A percentile compares a stretch with the other conserved stretches of the same genome.
These are phyloP conservation scores for Elegia similella DNA, from an alignment of 2,888 invertebrate genomes.

Conservation along the genomic window DNA sequence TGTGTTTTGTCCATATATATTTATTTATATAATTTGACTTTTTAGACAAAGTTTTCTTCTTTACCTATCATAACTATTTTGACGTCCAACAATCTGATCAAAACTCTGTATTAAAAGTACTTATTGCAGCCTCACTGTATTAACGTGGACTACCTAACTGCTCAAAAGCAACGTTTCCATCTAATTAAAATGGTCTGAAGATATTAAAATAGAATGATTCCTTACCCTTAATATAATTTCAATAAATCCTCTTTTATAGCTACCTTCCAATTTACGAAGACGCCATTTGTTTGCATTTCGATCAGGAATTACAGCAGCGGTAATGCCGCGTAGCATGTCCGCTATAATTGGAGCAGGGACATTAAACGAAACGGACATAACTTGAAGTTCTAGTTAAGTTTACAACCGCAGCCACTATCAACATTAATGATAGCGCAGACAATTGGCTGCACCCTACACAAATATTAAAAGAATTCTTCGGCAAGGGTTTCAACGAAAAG, in stretches of 20 bases:
- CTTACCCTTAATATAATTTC: no score
- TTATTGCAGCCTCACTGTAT: no score
- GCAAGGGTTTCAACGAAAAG: constrained; percentile 10
- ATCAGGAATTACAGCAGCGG: background rate
- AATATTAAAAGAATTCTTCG: constrained; percentile 3
- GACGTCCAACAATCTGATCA: no score
- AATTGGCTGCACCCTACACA: constrained; percentile 13
- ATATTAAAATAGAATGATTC: no score
- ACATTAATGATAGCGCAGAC: constrained; percentile 13
- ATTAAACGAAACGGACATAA: constrained; percentile 7
- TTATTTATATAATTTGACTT: no score
- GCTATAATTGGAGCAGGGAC: constrained; percentile 2
- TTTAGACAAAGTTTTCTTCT: no score
- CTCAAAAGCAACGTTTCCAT: no score
- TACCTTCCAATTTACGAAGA: background rate
- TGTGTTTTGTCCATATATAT: no score
- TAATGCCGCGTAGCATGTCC: background rate
- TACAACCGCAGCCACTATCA: constrained; percentile 1
- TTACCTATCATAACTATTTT: no score
- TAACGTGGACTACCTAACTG: no score
- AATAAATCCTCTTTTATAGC: background rate
- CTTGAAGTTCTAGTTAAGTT: constrained; percentile 6
- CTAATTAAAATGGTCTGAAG: no score
- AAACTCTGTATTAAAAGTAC: no score
- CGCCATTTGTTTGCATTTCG: background rate